Base-by-base conservation (phyloP, 2,797 vertebrate genomes). In the Decapterus maruadsi region DNA sequence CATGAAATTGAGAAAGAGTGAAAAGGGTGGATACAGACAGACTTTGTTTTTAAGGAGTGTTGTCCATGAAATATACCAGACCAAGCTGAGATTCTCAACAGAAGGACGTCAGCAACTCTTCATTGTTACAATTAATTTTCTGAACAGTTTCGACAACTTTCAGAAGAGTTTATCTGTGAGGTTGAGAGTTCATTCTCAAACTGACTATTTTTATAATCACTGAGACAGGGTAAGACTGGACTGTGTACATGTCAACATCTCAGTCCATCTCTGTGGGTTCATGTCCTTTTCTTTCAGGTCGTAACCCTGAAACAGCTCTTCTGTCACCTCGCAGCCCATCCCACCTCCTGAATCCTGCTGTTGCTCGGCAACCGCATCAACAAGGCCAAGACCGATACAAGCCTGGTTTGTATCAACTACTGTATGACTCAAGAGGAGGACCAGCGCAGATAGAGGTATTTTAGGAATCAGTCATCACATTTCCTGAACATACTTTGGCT, bases 301-400 rank as follows among this genome's bases (percentile, higher is more conserved):
- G 68, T 65, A 53, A 84, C 75, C 83, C 72, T 67, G 68, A 77
- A 76, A 68, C 54, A 54, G 59, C 72, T 72, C 72, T 61, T 2
- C 34, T 72, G 55, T 87, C 80, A 56, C 56, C 22, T 72, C 62
- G 31, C 31, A 45, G 64, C 68, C 34, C 11, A 1, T 43, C 75
- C 63, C 55, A 26, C 45, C 50, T 48, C 42, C 63, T 61, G 76
- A 65, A 59, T 88, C 62, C 60, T 8, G 14, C 75, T 58, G 86
- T 87, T 78, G 59, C 87, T 55, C 17, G 8, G 89, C 80, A 84
- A 90, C 84, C 64, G 54, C 81, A 83, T 87, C 86, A 91, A 92
- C 89, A 92, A 22, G 62, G 69, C 54, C 1, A 36, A 36, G 34
- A 29, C 70, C 14, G 56, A 84, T 22, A 81, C 54, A 19, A 59